phyloP scores from a whole-genome alignment of 1,140 invertebrate genomes.

The Drosophila biarmipes region DNA sequence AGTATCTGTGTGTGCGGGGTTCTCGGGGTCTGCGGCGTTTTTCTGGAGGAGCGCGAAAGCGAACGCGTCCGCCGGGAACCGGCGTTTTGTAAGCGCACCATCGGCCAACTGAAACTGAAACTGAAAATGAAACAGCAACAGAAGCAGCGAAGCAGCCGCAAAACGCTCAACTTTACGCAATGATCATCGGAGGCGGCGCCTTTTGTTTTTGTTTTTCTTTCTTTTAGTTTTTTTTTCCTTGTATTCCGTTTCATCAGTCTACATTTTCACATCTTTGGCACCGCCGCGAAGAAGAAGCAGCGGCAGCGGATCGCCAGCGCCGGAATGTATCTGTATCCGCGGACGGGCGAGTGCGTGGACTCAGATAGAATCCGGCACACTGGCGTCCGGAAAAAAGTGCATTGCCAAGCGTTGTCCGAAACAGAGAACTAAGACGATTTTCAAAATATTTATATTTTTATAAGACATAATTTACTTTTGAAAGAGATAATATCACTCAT shows the following conservation, averaged over 20 bases:
- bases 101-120: constrained; percentile 72
- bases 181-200: constrained; percentile 68
- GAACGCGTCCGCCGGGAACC: constrained; percentile 60
- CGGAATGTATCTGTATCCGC: constrained; percentile 17
- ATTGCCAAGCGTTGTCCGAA: not conserved
- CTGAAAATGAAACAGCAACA: constrained; percentile 45
- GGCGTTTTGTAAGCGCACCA: constrained; percentile 78
- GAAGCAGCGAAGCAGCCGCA: constrained; percentile 26
- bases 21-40: not conserved
- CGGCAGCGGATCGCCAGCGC: constrained; percentile 17
- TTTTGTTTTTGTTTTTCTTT: constrained; percentile 55
- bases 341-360: constrained; percentile 36
- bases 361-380: constrained; percentile 24
- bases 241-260: constrained; percentile 61
- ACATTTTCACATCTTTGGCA: constrained; percentile 72
- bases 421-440: not conserved
- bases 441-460: too few relatives aligned
- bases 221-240: not conserved
- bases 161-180: constrained; percentile 72
- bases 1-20: not conserved
- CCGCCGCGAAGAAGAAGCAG: constrained; percentile 18
- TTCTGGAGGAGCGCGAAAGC: constrained; percentile 31
- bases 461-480: too few relatives aligned
- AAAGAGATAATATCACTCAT: too few relatives aligned
- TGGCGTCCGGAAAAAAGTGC: constrained; percentile 38